A percentile compares a stretch with the other conserved stretches of the same genome.
Conservation (phyloP, 1,140 invertebrate genomes). For the Bombus huntii region DNA sequence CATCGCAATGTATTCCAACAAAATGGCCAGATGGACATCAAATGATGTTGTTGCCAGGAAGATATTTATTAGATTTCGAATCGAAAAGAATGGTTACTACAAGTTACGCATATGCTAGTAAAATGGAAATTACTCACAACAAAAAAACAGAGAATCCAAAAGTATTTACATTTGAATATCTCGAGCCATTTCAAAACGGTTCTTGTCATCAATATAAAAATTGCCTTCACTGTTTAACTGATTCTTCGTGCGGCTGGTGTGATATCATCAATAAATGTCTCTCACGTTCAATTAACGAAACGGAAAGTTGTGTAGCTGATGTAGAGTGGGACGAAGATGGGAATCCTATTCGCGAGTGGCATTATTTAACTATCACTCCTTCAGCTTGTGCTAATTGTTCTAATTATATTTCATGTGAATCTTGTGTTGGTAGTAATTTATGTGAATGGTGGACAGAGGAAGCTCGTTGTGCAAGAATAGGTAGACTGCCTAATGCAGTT, state of each 20-base stretch:
- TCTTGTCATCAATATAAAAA: constrained; percentile 91
- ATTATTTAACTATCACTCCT: constrained; percentile 91
- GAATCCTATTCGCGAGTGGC: constrained; percentile 84
- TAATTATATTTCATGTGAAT: constrained; percentile 93
- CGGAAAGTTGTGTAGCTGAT: constrained; percentile 82
- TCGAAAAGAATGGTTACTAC: constrained; percentile 83
- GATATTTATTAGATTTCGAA: constrained; percentile 89
- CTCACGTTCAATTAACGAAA: constrained; percentile 86
- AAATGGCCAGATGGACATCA: constrained; percentile 84
- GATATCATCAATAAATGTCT: constrained; percentile 87
- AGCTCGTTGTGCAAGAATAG: constrained; percentile 90
- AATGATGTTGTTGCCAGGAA: constrained; percentile 82
- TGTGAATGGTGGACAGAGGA: constrained; percentile 96
- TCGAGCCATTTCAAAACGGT: constrained; percentile 92
- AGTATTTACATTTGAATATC: constrained; percentile 93
- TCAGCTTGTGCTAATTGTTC: constrained; percentile 93
- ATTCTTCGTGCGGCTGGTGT: constrained; percentile 96
- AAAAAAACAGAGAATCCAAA: constrained; percentile 88
- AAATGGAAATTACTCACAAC: constrained; percentile 91
- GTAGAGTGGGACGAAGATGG: constrained; percentile 76
- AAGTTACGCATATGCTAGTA: constrained; percentile 85
- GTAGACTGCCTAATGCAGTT: constrained; percentile 87
- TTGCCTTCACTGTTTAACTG: constrained; percentile 93
- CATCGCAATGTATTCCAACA: constrained; percentile 84
- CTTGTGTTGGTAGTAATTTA: constrained; percentile 87